Evolutionary conservation across 92 coral and sea anemone species (phyloP), one percentile per base, ranked within the genome.

Genomic region (Plumapathes pennacea): DNA sequence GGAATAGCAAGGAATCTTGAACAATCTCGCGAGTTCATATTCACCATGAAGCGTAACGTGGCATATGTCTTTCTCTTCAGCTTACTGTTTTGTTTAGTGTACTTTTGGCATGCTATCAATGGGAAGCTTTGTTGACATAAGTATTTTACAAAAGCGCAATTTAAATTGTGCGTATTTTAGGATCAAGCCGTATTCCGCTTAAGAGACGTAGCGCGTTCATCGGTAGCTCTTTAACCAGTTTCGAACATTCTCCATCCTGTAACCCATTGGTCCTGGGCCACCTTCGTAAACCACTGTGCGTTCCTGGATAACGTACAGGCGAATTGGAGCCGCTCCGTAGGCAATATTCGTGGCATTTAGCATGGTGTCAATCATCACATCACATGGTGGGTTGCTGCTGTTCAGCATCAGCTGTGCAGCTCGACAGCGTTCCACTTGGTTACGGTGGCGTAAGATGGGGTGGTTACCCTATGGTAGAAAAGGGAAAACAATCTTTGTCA

Each of bases 271-370:
- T 14, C 92, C 92, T 13, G 77, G 30, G 0, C 84, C 92, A 19
- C 87, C 92, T 20, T 62, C 80, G 49, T 85, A 85, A 42, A 74
- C 84, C 47, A 89, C 49, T 36, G 52, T 65, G 9, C 71, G 78
- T 2, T 85, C 67, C 38, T 66, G 74, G 5, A 89, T 78, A 14
- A 68, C 67, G 57, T 89, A 83, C 20, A 89, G 67, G 24, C 97
- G 78, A 38, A 85, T 88, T 3, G 97, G 95, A 2, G 79, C 71
- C 0, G 97, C 97, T 5, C 89, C 95, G 47, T 90, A 90, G 1
- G 95, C 86, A 33, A 82, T 77, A 44, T 71, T 71, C 21, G 86
- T 78, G 1, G 76, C 78, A 67, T 90, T 80, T 22, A 75, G 20
- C 95, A 85, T 85, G 41, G 74, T 68, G 60, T 90, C 97, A 2